phyloP scores from a whole-genome alignment of 30 jellyfish, hydroid and myxozoan species.

The Pelagia noctiluca region DNA sequence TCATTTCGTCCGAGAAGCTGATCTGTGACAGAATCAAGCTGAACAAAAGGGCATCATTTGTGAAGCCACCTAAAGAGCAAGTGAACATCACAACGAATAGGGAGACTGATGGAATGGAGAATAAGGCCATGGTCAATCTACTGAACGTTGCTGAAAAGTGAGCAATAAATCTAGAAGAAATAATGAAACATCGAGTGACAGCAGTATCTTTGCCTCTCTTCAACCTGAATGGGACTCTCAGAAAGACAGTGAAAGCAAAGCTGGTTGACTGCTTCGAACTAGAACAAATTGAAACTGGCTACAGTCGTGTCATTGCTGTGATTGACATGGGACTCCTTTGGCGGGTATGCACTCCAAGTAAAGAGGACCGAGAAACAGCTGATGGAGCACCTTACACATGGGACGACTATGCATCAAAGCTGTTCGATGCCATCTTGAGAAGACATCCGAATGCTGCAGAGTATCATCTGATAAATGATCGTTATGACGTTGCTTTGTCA shows the following conservation, averaged over 20 bases:
- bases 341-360: not conserved
- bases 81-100: not conserved
- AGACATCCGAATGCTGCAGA: slow-evolving; percentile 3
- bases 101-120: not conserved
- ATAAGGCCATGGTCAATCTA: not conserved
- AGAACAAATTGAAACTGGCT: not conserved
- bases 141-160: not conserved
- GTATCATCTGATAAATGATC: not conserved
- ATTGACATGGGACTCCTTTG: not conserved
- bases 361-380: not conserved
- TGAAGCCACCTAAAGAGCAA: slow-evolving; percentile 9
- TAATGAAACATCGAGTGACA: slow-evolving; percentile 8
- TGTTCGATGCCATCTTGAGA: not conserved
- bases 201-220: not conserved
- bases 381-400: slow-evolving; percentile 6
- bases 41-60: not conserved
- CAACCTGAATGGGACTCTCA: not conserved
- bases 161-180: not conserved
- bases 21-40: not conserved
- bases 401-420: not conserved
- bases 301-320: not conserved
- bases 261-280: slow-evolving; percentile 8
- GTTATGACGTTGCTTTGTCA: not conserved
- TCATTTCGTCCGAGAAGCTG: not conserved
- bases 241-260: not conserved